A percentile compares a stretch with the other conserved stretches of the same genome.
Evolutionary conservation across 2,797 vertebrate species (phyloP).

Genomic region (Sciaenops ocellatus): DNA sequence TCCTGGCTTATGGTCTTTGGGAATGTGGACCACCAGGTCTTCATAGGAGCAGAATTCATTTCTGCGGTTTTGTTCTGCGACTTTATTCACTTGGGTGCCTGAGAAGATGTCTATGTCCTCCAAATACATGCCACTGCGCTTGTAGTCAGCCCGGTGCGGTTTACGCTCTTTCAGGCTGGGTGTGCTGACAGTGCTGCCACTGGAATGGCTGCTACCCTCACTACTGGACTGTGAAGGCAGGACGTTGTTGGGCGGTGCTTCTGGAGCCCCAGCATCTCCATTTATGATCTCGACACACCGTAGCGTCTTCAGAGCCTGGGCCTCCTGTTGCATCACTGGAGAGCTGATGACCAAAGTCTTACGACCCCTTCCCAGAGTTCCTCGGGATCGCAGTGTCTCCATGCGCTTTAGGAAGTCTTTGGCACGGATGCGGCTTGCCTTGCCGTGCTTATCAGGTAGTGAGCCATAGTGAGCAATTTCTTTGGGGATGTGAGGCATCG

Average conservation of each 20-base stretch:
- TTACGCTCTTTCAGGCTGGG: conserved; percentile 89
- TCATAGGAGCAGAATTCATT: conserved; percentile 97
- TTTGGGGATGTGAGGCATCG: conserved; percentile 79
- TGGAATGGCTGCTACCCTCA: conserved; percentile 89
- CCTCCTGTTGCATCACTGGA: conserved; percentile 90
- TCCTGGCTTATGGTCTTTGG: conserved; percentile 98
- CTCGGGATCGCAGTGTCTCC: conserved; percentile 90
- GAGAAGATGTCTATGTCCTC: conserved; percentile 94
- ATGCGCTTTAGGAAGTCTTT: conserved; percentile 94
- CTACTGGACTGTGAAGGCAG: conserved; percentile 81
- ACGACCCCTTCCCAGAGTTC: conserved; percentile 83
- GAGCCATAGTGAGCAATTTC: conserved; percentile 80
- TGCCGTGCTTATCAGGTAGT: conserved; percentile 86
- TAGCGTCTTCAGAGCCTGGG: conserved; percentile 86
- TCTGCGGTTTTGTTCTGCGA: conserved; percentile 85
- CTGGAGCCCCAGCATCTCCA: conserved; percentile 79
- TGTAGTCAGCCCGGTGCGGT: conserved; percentile 86
- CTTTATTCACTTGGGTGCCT: conserved; percentile 80
- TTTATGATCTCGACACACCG: conserved; percentile 89
- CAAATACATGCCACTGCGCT: conserved; percentile 97
- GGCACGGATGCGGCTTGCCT: conserved; percentile 85
- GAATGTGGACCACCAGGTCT: conserved; percentile 94
- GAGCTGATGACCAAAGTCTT: conserved; percentile 89
- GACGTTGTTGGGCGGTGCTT: conserved; percentile 48
- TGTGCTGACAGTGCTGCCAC: conserved; percentile 87